A percentile compares a stretch with the other conserved stretches of the same genome.
Evolutionary conservation across 1,140 invertebrate genomes (phyloP).

Genomic region (Triops cancriformis): DNA sequence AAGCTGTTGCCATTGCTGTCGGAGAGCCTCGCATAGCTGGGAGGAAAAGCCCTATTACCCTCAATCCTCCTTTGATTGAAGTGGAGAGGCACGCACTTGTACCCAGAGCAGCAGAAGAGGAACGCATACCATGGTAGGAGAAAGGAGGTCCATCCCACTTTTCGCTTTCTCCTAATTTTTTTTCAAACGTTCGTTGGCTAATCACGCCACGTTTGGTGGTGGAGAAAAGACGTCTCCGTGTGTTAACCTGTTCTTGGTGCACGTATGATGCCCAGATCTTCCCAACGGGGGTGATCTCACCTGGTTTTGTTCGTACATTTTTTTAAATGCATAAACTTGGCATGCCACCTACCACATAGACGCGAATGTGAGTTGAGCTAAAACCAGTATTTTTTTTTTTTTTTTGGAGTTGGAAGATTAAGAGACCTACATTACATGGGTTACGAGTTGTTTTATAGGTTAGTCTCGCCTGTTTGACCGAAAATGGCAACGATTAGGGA

Average conservation of each 20-base stretch:
- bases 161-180: not conserved
- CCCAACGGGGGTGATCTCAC: not conserved
- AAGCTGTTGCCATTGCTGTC: no score
- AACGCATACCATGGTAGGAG: slow-evolving; percentile 2
- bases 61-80: not conserved
- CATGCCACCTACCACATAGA: not conserved
- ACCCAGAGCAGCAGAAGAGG: not conserved
- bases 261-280: not conserved
- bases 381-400: no score
- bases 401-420: no score
- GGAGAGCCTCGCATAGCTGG: not conserved
- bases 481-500: no score
- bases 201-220: no score
- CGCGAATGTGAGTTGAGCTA: not conserved
- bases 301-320: not conserved
- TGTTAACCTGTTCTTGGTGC: not conserved
- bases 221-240: no score
- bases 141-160: not conserved
- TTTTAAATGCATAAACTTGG: not conserved
- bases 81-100: not conserved
- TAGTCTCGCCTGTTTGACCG: no score
- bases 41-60: slow-evolving; percentile 2
- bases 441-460: no score
- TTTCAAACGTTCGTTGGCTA: not conserved
- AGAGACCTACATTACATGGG: no score